Evolutionary conservation across 2,797 vertebrate species (phyloP).

Genomic region (Lycodopsis pacificus): DNA sequence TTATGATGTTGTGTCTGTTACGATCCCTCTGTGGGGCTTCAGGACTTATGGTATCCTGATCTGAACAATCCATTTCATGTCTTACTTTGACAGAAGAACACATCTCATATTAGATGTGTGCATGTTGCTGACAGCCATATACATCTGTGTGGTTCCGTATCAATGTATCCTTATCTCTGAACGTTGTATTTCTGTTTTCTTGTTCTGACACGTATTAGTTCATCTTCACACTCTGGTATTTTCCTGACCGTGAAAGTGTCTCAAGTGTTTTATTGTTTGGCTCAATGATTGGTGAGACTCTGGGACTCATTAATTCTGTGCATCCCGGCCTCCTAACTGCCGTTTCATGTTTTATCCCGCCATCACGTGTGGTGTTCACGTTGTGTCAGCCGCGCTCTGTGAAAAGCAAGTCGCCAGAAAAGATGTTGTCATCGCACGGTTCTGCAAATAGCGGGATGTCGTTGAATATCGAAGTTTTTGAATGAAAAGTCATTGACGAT

Average conservation of each 20-base stretch:
- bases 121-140: background rate
- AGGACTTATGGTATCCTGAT: too few species aligned
- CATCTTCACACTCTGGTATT: background rate
- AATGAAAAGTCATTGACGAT: too few species aligned
- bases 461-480: too few species aligned
- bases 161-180: background rate
- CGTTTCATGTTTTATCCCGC: background rate
- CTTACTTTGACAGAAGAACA: too few species aligned
- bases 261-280: background rate
- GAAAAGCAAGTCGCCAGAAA: too few species aligned
- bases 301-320: background rate
- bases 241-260: background rate
- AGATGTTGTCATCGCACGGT: too few species aligned
- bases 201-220: background rate
- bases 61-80: too few species aligned
- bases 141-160: background rate
- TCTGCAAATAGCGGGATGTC: too few species aligned
- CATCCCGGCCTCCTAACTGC: background rate
- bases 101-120: too few species aligned
- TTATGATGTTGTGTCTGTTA: too few species aligned
- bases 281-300: background rate
- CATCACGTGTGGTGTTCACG: background rate
- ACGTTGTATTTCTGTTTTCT: background rate
- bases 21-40: too few species aligned
- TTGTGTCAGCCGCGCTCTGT: background rate